A percentile compares a stretch with the other conserved stretches of the same genome.
These are phyloP conservation scores for Protobothrops mucrosquamatus DNA, from an alignment of 2,113 vertebrate species.

Conservation along the genomic window DNA sequence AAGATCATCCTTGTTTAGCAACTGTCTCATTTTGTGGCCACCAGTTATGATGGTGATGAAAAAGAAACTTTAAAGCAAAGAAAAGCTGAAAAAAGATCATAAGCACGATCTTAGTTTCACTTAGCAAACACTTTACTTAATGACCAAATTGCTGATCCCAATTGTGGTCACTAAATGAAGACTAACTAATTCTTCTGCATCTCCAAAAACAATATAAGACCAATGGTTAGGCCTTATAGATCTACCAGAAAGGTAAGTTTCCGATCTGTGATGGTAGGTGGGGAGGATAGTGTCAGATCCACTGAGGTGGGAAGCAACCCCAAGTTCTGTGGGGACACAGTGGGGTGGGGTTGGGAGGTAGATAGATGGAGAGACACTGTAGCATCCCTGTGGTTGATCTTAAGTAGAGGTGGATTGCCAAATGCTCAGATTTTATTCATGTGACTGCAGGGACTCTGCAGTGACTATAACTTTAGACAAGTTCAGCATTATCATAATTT, in stretches of 20 bases:
- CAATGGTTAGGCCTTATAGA: neutral
- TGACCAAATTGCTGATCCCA: neutral
- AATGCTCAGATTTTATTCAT: neutral
- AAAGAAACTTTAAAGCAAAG: neutral
- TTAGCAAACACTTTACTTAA: neutral
- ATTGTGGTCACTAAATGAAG: neutral
- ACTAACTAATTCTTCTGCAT: neutral
- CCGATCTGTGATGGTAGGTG: neutral
- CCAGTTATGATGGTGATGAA: neutral
- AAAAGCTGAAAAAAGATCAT: neutral
- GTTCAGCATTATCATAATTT: neutral
- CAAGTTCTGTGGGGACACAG: neutral
- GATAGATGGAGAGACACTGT: neutral
- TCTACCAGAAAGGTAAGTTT: neutral
- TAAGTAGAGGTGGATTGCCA: neutral
- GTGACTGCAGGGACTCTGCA: neutral
- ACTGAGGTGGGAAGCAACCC: neutral
- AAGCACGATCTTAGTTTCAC: neutral
- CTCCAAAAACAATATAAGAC: neutral
- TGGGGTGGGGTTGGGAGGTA: neutral
- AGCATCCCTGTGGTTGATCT: neutral
- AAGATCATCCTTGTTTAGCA: neutral
- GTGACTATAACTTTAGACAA: neutral
- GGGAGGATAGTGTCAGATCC: neutral
- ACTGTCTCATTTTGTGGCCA: neutral